Evolutionary conservation across 1,140 invertebrate species (phyloP).

Genomic region (Conus ventricosus): DNA sequence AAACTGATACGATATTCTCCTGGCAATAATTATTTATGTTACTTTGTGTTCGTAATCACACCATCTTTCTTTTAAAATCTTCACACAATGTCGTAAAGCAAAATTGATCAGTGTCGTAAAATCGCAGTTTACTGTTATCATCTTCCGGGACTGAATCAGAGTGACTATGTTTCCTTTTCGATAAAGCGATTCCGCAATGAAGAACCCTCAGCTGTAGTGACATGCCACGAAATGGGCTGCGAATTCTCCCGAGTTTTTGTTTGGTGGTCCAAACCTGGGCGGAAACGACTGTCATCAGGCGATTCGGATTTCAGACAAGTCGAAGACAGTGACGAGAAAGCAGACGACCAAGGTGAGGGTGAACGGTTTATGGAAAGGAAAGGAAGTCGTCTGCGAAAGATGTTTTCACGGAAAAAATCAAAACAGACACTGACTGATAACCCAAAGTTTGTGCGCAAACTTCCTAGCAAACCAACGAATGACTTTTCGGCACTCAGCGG

Average conservation of each 20-base stretch:
- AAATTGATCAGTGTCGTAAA: constrained; percentile 52
- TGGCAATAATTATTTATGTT: too few relatives aligned
- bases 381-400: neutral
- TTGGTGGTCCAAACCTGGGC: neutral
- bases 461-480: neutral
- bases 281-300: neutral
- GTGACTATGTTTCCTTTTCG: too few relatives aligned
- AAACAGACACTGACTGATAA: neutral
- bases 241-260: constrained; percentile 19
- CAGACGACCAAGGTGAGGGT: neutral
- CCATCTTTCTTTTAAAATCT: too few relatives aligned
- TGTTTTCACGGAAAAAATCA: neutral
- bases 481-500: neutral
- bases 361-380: neutral
- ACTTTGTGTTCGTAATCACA: too few relatives aligned
- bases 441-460: neutral
- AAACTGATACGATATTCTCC: too few relatives aligned
- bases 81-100: constrained; percentile 63
- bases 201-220: too few relatives aligned
- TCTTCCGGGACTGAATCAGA: neutral
- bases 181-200: too few relatives aligned
- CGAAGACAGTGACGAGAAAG: neutral
- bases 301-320: neutral
- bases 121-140: neutral
- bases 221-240: constrained; percentile 28